Evolutionary conservation across 2,888 invertebrate genomes (phyloP).

Genomic region (Eurois occulta): DNA sequence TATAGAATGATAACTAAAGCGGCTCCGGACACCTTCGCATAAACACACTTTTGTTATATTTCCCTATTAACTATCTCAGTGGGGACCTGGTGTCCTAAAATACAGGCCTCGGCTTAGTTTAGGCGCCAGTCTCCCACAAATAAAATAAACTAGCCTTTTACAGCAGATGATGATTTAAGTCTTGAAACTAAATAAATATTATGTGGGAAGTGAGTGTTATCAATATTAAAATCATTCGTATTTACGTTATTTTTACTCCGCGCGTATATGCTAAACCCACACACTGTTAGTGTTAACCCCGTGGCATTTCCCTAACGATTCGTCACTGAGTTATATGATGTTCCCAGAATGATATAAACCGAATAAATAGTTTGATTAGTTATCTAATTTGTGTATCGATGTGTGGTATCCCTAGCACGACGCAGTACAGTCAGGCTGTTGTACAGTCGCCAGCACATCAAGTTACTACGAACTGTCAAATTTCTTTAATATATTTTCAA

Average conservation of each 20-base stretch:
- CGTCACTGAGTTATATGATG: neutral
- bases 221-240: neutral
- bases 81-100: too few species aligned
- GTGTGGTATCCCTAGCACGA: neutral
- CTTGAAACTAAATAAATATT: neutral
- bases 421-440: neutral
- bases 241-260: neutral
- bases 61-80: too few species aligned
- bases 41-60: too few species aligned
- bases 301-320: constrained; percentile 26
- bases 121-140: too few species aligned
- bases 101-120: too few species aligned
- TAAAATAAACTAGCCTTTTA: neutral
- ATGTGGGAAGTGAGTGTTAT: neutral
- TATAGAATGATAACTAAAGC: too few species aligned
- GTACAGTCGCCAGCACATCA: neutral
- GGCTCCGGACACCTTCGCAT: too few species aligned
- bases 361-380: constrained; percentile 11
- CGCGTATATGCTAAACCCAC: neutral
- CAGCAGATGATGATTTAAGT: too few species aligned
- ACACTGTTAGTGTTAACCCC: constrained; percentile 12
- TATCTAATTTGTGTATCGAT: neutral
- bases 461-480: too few species aligned
- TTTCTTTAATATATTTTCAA: too few species aligned
- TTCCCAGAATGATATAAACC: constrained; percentile 14